Evolutionary conservation across 64 coral and sea anemone genomes (phyloP).

Genomic region (Montipora foliosa): DNA sequence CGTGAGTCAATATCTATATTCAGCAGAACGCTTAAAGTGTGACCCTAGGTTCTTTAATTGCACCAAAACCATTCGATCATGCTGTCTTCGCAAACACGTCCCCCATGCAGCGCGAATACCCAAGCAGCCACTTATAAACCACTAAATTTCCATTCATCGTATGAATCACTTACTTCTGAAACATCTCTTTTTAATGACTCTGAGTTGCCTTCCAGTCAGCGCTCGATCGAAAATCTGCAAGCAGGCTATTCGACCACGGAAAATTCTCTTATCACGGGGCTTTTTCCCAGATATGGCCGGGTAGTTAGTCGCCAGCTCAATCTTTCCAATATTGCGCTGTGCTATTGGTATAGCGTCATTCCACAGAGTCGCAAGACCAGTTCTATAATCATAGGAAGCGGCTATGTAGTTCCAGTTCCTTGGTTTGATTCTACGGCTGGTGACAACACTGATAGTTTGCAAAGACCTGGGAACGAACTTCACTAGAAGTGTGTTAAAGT

Average conservation of each 20-base stretch:
- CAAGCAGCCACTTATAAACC: too few relatives aligned
- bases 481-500: conserved; percentile 37
- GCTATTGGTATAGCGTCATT: conserved; percentile 60
- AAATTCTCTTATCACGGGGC: conserved; percentile 13
- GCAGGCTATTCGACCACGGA: conserved; percentile 59
- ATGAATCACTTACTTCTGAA: conserved; percentile 62
- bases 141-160: too few relatives aligned
- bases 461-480: conserved; percentile 67
- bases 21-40: too few relatives aligned
- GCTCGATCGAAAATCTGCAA: conserved; percentile 68
- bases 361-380: conserved; percentile 63
- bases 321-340: conserved; percentile 56
- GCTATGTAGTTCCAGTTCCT: conserved; percentile 68
- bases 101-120: too few relatives aligned
- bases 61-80: too few relatives aligned
- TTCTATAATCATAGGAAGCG: conserved; percentile 57
- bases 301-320: conserved; percentile 65
- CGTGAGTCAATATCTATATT: too few relatives aligned
- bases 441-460: conserved; percentile 42
- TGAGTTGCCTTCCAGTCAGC: conserved; percentile 60
- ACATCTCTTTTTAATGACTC: conserved; percentile 31
- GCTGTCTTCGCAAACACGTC: too few relatives aligned
- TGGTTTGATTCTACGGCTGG: conserved; percentile 52
- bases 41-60: too few relatives aligned
- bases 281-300: conserved; percentile 58